A percentile compares a stretch with the other conserved stretches of the same genome.
Evolutionary conservation across 2,888 invertebrate species (phyloP).

Genomic region (Dasysyrphus tricinctus): DNA sequence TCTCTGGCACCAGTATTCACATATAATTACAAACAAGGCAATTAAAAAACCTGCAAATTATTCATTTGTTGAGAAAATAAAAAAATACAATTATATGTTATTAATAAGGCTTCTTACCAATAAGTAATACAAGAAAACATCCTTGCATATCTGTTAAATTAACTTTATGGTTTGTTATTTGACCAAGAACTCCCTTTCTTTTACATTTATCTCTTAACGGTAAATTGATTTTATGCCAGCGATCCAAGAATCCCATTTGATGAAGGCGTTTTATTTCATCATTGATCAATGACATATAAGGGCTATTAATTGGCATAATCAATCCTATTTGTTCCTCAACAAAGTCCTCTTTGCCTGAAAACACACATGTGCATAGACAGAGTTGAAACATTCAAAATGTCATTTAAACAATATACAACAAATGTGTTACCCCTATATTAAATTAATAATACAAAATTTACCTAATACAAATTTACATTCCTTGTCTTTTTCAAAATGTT

Average conservation of each 20-base stretch:
- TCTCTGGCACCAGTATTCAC: slow-evolving; percentile 79
- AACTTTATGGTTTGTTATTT: slow-evolving; percentile 94
- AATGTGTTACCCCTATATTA: background rate
- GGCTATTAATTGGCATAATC: slow-evolving; percentile 89
- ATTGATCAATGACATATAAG: slow-evolving; percentile 90
- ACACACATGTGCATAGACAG: no score
- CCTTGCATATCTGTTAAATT: slow-evolving; percentile 96
- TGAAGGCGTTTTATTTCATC: slow-evolving; percentile 91
- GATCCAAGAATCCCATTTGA: slow-evolving; percentile 92
- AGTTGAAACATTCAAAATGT: no score
- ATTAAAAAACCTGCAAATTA: slow-evolving; percentile 77
- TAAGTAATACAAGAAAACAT: slow-evolving; percentile 92
- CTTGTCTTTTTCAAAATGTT: slow-evolving; percentile 87
- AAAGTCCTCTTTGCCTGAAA: slow-evolving; percentile 89
- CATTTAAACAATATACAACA: no score
- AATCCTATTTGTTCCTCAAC: slow-evolving; percentile 91
- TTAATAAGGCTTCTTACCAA: slow-evolving; percentile 85
- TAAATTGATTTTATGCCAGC: slow-evolving; percentile 91
- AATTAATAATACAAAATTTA: slow-evolving; percentile 78
- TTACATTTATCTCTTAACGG: slow-evolving; percentile 92
- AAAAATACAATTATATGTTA: background rate
- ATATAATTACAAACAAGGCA: slow-evolving; percentile 77
- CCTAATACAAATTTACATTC: slow-evolving; percentile 91
- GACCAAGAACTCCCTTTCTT: slow-evolving; percentile 86
- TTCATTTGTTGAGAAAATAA: background rate